Percentiles rank a stretch among this genome's conserved stretches.
Conservation (phyloP, 2,797 vertebrate species). For the Taeniopygia guttata region DNA sequence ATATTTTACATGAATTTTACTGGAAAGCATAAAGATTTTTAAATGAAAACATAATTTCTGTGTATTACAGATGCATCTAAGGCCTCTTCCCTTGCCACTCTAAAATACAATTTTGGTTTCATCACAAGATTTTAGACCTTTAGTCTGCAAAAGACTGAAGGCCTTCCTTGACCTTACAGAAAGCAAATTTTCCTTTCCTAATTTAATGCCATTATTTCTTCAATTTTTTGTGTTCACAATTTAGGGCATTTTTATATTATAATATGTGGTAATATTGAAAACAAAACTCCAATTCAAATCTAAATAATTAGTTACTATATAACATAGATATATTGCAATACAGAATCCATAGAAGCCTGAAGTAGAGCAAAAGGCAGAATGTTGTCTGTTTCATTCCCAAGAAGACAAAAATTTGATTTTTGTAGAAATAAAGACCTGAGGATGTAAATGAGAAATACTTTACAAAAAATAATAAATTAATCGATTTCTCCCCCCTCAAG, state of each 20-base stretch:
- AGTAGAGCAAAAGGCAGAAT: not conserved
- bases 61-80: not conserved
- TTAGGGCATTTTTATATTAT: not conserved
- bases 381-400: not conserved
- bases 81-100: not conserved
- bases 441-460: not conserved
- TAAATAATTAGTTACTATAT: not conserved
- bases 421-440: not conserved
- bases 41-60: not conserved
- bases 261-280: not conserved
- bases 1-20: not conserved
- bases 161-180: not conserved
- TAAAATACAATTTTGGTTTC: not conserved
- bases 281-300: not conserved
- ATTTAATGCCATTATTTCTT: not conserved
- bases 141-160: not conserved
- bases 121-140: not conserved
- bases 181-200: not conserved
- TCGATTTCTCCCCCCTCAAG: not conserved
- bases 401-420: not conserved
- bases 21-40: not conserved
- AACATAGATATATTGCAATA: not conserved
- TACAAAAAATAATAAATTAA: rapidly evolving
- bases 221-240: not conserved
- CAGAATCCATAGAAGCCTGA: not conserved